Evolutionary conservation across 2,113 vertebrate genomes (phyloP).

Genomic region (Caranx ignobilis): DNA sequence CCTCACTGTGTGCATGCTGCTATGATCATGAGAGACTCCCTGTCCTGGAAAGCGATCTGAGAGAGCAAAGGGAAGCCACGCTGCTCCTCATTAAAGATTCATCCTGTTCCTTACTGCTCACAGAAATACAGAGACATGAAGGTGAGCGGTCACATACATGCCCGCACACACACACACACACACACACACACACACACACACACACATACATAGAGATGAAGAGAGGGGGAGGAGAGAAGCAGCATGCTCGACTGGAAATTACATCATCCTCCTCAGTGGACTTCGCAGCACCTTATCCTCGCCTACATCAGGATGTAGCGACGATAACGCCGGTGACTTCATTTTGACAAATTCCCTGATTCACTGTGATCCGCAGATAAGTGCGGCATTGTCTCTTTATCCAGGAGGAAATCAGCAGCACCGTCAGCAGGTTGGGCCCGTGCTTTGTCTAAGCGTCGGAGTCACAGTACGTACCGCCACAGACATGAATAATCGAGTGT

Average conservation of each 20-base stretch:
- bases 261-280: conserved; percentile 64
- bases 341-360: conserved; percentile 64
- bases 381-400: conserved; percentile 46
- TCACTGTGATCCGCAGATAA: conserved; percentile 61
- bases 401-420: conserved; percentile 57
- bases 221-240: conserved; percentile 34
- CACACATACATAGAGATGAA: conserved; percentile 15
- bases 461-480: conserved; percentile 49
- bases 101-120: conserved; percentile 71
- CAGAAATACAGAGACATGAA: conserved; percentile 61
- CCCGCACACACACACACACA: conserved; percentile 20
- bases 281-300: conserved; percentile 61
- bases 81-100: conserved; percentile 80
- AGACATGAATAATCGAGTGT: conserved; percentile 72
- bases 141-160: conserved; percentile 49
- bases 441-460: conserved; percentile 56
- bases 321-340: conserved; percentile 42
- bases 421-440: conserved; percentile 62
- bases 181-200: conserved; percentile 36
- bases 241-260: conserved; percentile 57
- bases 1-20: conserved; percentile 57
- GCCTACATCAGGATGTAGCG: conserved; percentile 54
- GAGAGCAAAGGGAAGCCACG: conserved; percentile 71
- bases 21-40: conserved; percentile 76
- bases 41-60: conserved; percentile 81